Evolutionary conservation across 2,113 vertebrate species (phyloP), one percentile per base, ranked within the genome.

Genomic region (Myanophis thanlyinensis): DNA sequence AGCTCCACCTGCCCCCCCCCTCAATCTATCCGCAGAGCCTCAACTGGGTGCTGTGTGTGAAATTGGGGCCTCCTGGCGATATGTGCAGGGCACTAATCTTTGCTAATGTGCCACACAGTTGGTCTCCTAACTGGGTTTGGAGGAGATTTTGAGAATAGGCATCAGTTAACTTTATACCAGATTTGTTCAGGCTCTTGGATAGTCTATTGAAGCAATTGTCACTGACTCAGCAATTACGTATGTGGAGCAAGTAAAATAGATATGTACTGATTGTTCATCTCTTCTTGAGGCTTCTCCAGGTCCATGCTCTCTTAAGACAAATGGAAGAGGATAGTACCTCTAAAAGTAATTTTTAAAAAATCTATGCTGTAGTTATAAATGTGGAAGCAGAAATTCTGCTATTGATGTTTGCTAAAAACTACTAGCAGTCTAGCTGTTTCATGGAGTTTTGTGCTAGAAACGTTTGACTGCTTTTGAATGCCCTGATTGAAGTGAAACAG

Each of bases 361-460:
- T 51, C 93, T 87, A 90, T 93, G 94, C 94, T 84, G 90, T 93
- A 80, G 93, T 90, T 95, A 91, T 91, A 93, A 95, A 93, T 92
- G 91, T 91, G 80, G 91, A 86, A 73, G 86, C 88, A 93, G 92
- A 93, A 94, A 85, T 5, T 91, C 47, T 4, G 94, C 93, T 95
- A 94, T 90, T 93, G 89, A 92, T 93, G 49, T 94, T 52, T 53
- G 95, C 95, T 95, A 94, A 96, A 97, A 97, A 97, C 96, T 96
- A 96, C 92, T 96, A 86, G 89, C 4, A 27, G 94, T 93, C 94
- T 93, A 93, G 95, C 90, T 7, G 94, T 94, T 94, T 93, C 90
- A 95, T 94, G 92, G 94, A 96, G 95, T 96, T 89, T 80, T 94
- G 95, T 95, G 96, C 96, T 96, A 96, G 94, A 95, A 96, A 96